Conservation (phyloP, 2,888 invertebrate genomes). For the Thecocarcelia acutangulata region DNA sequence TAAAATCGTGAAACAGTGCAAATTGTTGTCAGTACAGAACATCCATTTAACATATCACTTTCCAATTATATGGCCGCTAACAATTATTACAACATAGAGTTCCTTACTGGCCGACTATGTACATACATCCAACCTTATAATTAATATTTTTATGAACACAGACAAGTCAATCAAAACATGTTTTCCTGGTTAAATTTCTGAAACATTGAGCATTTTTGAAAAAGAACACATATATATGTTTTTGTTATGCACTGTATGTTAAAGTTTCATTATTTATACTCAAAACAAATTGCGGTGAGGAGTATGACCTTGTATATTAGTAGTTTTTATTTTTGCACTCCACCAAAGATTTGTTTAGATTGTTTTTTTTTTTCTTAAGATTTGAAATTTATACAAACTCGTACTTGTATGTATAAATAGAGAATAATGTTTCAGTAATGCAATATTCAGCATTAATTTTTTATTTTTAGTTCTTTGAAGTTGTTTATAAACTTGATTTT, state of each 20-base stretch:
- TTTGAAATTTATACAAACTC: conserved; percentile 35
- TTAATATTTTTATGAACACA: no score
- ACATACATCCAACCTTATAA: no score
- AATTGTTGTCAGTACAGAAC: no score
- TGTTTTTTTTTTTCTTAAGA: background rate
- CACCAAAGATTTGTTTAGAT: conserved; percentile 43
- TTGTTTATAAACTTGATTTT: conserved; percentile 49
- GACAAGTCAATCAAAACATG: no score
- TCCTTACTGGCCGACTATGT: no score
- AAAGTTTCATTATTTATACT: conserved; percentile 43
- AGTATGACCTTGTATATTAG: conserved; percentile 64
- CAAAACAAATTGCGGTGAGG: conserved; percentile 60
- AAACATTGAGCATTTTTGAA: no score
- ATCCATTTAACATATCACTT: no score
- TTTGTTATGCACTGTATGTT: conserved; percentile 17
- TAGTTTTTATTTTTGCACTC: conserved; percentile 45
- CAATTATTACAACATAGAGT: no score
- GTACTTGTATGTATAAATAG: conserved; percentile 4
- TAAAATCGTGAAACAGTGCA: no score
- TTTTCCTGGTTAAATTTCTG: no score
- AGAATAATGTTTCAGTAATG: conserved; percentile 55
- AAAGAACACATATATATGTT: no score
- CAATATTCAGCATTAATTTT: conserved; percentile 46
- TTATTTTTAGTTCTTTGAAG: conserved; percentile 23
- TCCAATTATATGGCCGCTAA: no score